Percentiles rank a stretch among this genome's conserved stretches.
Evolutionary conservation across 2,113 vertebrate genomes (phyloP).

Genomic region (Serilophus lunatus): DNA sequence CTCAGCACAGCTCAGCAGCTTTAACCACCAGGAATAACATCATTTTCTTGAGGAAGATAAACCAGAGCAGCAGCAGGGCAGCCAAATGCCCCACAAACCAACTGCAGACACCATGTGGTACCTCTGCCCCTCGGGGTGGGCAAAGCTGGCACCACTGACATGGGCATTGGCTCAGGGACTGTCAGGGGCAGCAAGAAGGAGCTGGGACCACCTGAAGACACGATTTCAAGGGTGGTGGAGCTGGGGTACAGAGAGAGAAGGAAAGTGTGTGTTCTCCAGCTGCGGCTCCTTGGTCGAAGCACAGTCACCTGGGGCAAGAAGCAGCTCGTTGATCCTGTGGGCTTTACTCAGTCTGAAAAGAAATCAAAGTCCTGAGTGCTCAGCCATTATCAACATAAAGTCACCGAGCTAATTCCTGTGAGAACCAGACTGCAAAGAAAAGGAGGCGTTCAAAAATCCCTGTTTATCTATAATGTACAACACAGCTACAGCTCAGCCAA

Average conservation of each 20-base stretch:
- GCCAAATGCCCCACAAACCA: background rate
- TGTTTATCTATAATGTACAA: background rate
- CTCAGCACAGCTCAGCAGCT: background rate
- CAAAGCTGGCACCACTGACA: too few relatives aligned
- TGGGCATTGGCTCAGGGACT: background rate
- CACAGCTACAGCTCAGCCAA: background rate
- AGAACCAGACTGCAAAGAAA: background rate
- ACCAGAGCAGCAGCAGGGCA: background rate
- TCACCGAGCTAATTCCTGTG: background rate
- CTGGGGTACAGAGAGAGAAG: background rate
- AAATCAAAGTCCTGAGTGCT: background rate
- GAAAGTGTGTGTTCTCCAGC: background rate
- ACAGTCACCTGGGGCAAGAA: background rate
- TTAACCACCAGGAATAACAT: accelerated
- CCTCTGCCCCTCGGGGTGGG: background rate
- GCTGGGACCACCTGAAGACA: too few relatives aligned
- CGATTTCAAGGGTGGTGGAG: background rate
- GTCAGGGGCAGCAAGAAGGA: accelerated
- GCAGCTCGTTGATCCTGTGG: background rate
- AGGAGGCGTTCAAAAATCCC: background rate
- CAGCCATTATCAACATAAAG: background rate
- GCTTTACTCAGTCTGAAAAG: background rate
- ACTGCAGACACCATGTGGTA: accelerated
- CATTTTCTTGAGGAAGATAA: background rate
- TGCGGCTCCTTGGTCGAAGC: background rate